Evolutionary conservation across 2,888 invertebrate species (phyloP), one percentile per base, ranked within the genome.

Genomic region (Anthophora plumipes): DNA sequence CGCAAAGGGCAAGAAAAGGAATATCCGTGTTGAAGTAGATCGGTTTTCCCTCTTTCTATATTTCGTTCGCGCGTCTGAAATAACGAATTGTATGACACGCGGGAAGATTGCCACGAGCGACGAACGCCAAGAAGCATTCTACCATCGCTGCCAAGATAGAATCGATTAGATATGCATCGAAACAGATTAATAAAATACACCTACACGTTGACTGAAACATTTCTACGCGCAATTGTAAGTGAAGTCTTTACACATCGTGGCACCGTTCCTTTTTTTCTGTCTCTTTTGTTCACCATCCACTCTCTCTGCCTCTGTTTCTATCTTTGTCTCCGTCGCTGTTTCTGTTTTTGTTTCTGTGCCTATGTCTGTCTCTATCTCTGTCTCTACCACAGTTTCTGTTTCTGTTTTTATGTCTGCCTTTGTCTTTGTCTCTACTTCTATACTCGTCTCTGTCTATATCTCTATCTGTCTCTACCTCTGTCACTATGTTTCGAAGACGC

Each of bases 141-240:
- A 72, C 67, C 69, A 61, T 73, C 68, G 82, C 70, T n/a, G 60
- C 37, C 57, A 48, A 68, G 82, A 82, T 82, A 61, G 39, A 59
- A 59, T 54, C 70, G 77, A 82, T 82, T 82, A 77, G 82, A 82
- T 82, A 82, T 77, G 82, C 82, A 82, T 82, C 82, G 81, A 74
- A 82, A 69, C 82, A 67, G 82, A 67, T 81, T 82, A 82, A 82
- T 82, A 81, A 82, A 82, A 82, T n/a, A n/a, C 82, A 82, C 82
- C 81, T 71, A 75, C 84, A 68, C 72, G 64, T 72, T 43, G 57
- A 55, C 55, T 77, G 84, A 70, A 78, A 80, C 80, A 59, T 80
- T 85, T 85, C 85, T 80, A 85, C 71, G 59, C 71, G 72, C 66
- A 63, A 59, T 73, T 66, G 66, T 70, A 77, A 46, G 37, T 64